phyloP scores from a whole-genome alignment of 2,888 invertebrate species.

The Microplitis deprimator region DNA sequence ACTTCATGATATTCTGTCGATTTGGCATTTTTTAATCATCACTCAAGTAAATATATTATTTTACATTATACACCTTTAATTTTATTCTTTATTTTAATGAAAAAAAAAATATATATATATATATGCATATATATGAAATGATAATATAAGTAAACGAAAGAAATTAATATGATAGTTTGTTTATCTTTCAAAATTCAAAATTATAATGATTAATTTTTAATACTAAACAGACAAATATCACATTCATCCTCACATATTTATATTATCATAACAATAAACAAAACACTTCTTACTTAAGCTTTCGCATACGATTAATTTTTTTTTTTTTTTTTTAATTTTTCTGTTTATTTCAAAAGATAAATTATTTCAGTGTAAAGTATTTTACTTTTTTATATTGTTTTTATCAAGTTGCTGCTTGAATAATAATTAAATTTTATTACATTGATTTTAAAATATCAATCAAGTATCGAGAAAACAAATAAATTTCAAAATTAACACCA shows the following conservation, averaged over 20 bases:
- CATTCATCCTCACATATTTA: neutral
- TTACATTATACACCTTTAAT: neutral
- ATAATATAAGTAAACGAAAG: neutral
- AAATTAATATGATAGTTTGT: neutral
- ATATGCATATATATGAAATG: too few species aligned
- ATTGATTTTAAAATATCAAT: neutral
- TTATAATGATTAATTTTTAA: neutral
- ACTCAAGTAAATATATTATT: neutral
- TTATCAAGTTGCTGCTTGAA: neutral
- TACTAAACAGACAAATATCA: neutral
- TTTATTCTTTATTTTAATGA: neutral
- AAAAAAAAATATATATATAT: neutral
- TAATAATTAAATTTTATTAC: neutral
- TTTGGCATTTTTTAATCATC: neutral
- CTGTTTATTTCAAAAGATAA: neutral
- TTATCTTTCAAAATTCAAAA: neutral
- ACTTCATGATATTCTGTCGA: neutral
- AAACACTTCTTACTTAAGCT: neutral
- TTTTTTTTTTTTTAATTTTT: neutral
- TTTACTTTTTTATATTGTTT: neutral
- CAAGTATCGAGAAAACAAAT: neutral
- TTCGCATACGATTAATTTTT: neutral
- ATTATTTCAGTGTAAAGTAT: neutral
- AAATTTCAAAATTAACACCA: neutral
- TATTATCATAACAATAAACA: neutral